Evolutionary conservation across 2,888 invertebrate species (phyloP).

Genomic region (Agriopis leucophaearia): DNA sequence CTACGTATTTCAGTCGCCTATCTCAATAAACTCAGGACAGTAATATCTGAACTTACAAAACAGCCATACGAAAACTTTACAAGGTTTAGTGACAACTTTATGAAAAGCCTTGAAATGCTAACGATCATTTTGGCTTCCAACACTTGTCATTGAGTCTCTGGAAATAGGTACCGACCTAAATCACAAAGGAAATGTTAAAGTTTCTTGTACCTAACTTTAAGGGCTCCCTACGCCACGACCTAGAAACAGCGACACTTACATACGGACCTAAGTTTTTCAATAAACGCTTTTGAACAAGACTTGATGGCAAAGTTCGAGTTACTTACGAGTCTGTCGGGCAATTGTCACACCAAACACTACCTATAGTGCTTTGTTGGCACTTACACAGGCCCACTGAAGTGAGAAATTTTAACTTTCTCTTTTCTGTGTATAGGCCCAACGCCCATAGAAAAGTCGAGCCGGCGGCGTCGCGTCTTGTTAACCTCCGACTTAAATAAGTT

Average conservation of each 20-base stretch:
- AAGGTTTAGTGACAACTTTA: not conserved
- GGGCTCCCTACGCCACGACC: slow-evolving; percentile 62
- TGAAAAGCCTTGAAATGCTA: slow-evolving; percentile 9
- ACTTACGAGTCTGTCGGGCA: slow-evolving; percentile 51
- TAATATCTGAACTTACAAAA: slow-evolving; percentile 4
- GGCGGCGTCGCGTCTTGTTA: no score
- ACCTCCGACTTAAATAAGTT: no score
- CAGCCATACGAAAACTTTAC: slow-evolving; percentile 10
- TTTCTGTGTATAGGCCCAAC: no score
- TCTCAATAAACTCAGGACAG: not conserved
- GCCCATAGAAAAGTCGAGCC: no score
- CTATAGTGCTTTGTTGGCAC: not conserved
- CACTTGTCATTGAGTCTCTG: slow-evolving; percentile 25
- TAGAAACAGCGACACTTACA: slow-evolving; percentile 64
- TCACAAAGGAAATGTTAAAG: slow-evolving; percentile 57
- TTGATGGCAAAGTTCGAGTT: slow-evolving; percentile 64
- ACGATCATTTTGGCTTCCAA: slow-evolving; percentile 29
- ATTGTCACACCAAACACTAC: slow-evolving; percentile 45
- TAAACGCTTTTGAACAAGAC: slow-evolving; percentile 67
- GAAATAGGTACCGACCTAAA: slow-evolving; percentile 52
- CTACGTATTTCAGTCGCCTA: not conserved
- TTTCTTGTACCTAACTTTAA: slow-evolving; percentile 57
- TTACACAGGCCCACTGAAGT: not conserved
- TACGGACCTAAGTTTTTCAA: slow-evolving; percentile 72
- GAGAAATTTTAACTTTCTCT: no score